Percentiles rank a stretch among this genome's conserved stretches.
phyloP scores from a whole-genome alignment of 64 coral and sea anemone species.

The Porites australiensis region DNA sequence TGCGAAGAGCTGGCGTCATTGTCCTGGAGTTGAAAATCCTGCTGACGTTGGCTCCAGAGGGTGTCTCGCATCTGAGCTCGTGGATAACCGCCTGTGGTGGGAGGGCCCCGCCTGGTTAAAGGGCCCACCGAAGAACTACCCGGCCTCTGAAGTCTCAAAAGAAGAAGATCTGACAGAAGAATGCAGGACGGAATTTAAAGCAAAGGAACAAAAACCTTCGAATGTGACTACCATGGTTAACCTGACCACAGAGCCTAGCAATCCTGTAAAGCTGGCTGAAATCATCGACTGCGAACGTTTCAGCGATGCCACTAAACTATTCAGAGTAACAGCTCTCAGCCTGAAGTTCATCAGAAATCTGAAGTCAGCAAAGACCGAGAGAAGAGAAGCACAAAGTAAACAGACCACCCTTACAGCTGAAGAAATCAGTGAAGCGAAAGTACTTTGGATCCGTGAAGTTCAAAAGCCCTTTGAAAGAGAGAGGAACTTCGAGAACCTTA shows the following conservation, averaged over 20 bases:
- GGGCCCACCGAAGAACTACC: slow-evolving; percentile 30
- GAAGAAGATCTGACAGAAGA: no score
- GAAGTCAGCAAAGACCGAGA: slow-evolving; percentile 5
- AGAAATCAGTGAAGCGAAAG: slow-evolving; percentile 46
- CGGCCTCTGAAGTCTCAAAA: background rate
- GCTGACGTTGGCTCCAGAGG: no score
- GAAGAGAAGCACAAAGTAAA: background rate
- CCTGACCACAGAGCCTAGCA: no score
- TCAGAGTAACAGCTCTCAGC: slow-evolving; percentile 58
- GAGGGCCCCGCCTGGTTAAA: background rate
- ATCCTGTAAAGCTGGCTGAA: slow-evolving; percentile 39
- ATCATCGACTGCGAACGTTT: slow-evolving; percentile 69
- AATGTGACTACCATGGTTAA: background rate
- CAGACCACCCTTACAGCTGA: slow-evolving; percentile 25
- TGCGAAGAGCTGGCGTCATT: slow-evolving; percentile 37
- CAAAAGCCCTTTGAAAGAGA: slow-evolving; percentile 37
- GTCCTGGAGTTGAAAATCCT: no score
- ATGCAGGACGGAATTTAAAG: no score
- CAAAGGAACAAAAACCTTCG: no score
- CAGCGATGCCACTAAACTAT: slow-evolving; percentile 52
- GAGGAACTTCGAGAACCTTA: slow-evolving; percentile 29
- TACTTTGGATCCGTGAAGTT: slow-evolving; percentile 64
- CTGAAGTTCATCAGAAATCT: slow-evolving; percentile 48
- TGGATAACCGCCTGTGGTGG: slow-evolving; percentile 8
- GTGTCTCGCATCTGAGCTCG: background rate